These are phyloP conservation scores for Calliopsis andreniformis DNA, from an alignment of 1,140 invertebrate species.

Conservation along the genomic window DNA sequence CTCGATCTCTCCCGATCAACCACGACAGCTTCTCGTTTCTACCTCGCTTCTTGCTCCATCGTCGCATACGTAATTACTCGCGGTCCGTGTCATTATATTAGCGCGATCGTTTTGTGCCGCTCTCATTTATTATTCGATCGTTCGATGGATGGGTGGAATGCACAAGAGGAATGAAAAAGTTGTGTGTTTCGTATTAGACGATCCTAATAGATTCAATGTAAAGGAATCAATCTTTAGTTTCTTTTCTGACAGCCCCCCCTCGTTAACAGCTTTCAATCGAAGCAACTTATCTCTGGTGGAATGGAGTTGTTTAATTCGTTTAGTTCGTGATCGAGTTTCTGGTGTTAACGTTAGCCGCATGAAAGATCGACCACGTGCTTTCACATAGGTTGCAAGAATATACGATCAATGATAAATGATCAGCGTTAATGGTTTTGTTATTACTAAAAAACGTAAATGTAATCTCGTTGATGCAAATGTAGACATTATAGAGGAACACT, in stretches of 20 bases:
- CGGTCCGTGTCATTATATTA: background rate
- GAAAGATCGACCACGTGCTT: conserved; percentile 32
- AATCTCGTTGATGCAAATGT: too few species aligned
- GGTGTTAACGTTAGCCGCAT: background rate
- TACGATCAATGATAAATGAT: background rate
- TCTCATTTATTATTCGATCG: background rate
- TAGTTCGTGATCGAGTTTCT: background rate
- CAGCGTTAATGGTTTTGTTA: background rate
- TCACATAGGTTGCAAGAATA: background rate
- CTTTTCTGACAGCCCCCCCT: background rate
- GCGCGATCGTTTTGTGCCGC: background rate
- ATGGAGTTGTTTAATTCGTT: background rate
- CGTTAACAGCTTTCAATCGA: background rate
- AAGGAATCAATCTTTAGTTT: background rate
- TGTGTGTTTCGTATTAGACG: background rate
- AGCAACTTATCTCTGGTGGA: background rate
- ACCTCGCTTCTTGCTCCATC: conserved; percentile 1
- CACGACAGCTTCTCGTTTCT: background rate
- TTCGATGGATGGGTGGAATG: background rate
- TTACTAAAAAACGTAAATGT: background rate
- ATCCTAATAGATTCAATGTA: background rate
- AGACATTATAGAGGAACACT: background rate
- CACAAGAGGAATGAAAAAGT: background rate
- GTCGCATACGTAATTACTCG: conserved; percentile 30
- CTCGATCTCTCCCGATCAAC: conserved; percentile 7